These are phyloP conservation scores for Trichogramma dendrolimi DNA, from an alignment of 2,888 invertebrate species.

Conservation along the genomic window DNA sequence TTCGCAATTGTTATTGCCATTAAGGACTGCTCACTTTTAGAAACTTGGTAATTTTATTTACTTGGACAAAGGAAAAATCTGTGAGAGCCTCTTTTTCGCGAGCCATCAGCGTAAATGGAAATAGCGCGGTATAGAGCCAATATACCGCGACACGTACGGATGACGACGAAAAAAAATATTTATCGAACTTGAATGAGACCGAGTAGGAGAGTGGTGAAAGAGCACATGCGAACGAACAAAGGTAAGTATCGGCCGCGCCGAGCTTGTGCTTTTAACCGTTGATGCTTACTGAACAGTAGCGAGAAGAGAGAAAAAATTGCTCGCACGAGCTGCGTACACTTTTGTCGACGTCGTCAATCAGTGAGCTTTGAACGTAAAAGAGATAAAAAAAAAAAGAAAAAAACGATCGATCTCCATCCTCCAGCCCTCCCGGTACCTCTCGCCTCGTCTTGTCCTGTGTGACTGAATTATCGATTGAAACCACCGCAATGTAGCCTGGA, in stretches of 20 bases:
- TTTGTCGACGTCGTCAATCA: conserved; percentile 9
- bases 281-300: neutral
- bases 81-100: too few species aligned
- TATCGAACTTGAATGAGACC: neutral
- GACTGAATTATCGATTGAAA: conserved; percentile 22
- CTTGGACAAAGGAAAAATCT: too few species aligned
- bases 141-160: too few species aligned
- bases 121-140: too few species aligned
- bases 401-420: conserved; percentile 13
- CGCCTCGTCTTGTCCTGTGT: conserved; percentile 3
- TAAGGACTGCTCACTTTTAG: too few species aligned
- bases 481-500: neutral
- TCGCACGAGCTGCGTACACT: neutral
- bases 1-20: too few species aligned
- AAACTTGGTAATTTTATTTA: too few species aligned
- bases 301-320: neutral
- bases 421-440: too few species aligned
- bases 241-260: conserved; percentile 20
- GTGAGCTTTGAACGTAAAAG: neutral
- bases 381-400: neutral
- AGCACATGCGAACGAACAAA: conserved; percentile 11
- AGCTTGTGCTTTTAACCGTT: conserved; percentile 3
- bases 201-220: conserved; percentile 16
- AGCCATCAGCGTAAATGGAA: too few species aligned
- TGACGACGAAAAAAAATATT: too few species aligned